phyloP scores from a whole-genome alignment of 2,888 invertebrate species.

The Palloptera scutellata region DNA sequence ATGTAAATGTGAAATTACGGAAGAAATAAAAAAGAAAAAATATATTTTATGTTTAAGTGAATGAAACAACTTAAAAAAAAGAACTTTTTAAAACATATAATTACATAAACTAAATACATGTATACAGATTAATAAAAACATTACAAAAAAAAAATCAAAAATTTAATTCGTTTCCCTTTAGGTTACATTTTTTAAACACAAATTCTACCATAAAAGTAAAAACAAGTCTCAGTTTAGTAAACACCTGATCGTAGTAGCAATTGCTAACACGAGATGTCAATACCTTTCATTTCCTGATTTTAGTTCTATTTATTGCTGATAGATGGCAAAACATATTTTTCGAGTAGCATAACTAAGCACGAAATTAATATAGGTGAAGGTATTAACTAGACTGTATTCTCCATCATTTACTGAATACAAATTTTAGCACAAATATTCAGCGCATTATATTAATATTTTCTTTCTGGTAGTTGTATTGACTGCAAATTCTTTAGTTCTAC shows the following conservation, averaged over 20 bases:
- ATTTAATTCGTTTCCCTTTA: not conserved
- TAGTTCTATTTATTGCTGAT: too few species aligned
- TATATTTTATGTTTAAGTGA: conserved; percentile 4
- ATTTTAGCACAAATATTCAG: too few species aligned
- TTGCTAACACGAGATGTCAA: not conserved
- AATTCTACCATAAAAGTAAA: not conserved
- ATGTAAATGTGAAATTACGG: not conserved
- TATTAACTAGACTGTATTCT: too few species aligned
- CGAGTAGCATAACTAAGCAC: too few species aligned
- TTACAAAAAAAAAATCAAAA: conserved; percentile 6
- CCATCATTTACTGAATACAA: too few species aligned
- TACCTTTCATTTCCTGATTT: not conserved
- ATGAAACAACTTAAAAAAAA: conserved; percentile 1
- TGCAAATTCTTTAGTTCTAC: too few species aligned
- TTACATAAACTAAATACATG: conserved; percentile 15
- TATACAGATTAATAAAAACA: conserved; percentile 20
- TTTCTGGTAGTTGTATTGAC: too few species aligned
- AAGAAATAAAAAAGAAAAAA: not conserved
- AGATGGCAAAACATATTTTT: too few species aligned
- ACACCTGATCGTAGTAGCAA: not conserved
- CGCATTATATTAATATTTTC: too few species aligned
- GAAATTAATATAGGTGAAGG: too few species aligned
- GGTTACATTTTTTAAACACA: not conserved
- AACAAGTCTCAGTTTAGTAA: not conserved
- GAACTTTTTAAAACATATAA: conserved; percentile 6